Percentiles rank a stretch among this genome's conserved stretches.
These are phyloP conservation scores for Crotalus viridis DNA, from an alignment of 2,113 vertebrate genomes.

Conservation along the genomic window DNA sequence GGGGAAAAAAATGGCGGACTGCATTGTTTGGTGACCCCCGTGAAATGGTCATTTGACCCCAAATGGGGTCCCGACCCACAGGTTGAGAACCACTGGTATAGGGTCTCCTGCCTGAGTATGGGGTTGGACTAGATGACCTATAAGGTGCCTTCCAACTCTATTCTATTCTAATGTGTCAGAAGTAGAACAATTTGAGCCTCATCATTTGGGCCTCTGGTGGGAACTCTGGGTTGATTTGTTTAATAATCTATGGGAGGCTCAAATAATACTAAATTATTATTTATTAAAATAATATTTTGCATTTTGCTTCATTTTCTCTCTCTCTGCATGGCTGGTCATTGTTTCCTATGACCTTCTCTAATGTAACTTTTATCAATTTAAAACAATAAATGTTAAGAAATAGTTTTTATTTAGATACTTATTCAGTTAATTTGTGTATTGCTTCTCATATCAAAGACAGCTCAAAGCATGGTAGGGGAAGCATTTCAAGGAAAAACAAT, in stretches of 20 bases:
- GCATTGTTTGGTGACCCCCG: too few relatives aligned
- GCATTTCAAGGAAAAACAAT: background rate
- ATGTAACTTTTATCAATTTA: background rate
- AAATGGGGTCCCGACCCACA: too few relatives aligned
- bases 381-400: background rate
- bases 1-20: too few relatives aligned
- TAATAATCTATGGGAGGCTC: background rate
- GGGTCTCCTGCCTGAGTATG: background rate
- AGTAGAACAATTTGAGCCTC: background rate
- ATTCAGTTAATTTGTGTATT: background rate
- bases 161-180: background rate
- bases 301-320: background rate
- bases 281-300: background rate
- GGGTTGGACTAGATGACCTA: background rate
- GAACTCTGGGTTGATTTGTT: background rate
- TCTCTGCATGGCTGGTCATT: background rate
- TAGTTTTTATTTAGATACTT: background rate
- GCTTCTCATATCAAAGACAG: background rate
- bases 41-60: too few relatives aligned
- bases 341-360: background rate
- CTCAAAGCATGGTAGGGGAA: background rate
- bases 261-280: background rate
- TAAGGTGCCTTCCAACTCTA: background rate
- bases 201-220: background rate
- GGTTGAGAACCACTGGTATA: too few relatives aligned